Percentiles rank a stretch among this genome's conserved stretches.
Evolutionary conservation across 2,888 invertebrate genomes (phyloP).

Genomic region (Phanerotoma sp.): DNA sequence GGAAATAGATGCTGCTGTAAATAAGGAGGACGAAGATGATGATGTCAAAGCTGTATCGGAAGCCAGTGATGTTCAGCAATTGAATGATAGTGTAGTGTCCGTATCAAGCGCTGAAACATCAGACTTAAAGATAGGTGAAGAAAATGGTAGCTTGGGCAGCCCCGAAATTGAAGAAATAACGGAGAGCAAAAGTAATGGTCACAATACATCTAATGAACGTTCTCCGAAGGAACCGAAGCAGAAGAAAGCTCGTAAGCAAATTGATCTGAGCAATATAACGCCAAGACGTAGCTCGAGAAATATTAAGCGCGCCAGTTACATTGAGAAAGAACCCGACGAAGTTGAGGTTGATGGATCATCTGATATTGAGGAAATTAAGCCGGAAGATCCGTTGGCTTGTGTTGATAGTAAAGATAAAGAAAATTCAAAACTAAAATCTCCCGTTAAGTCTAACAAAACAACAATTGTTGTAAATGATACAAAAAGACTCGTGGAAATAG

Average conservation of each 20-base stretch:
- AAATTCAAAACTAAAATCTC: constrained; percentile 49
- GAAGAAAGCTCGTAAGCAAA: constrained; percentile 47
- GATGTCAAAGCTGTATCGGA: constrained; percentile 39
- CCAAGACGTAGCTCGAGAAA: constrained; percentile 63
- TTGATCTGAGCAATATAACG: constrained; percentile 55
- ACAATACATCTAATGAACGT: constrained; percentile 39
- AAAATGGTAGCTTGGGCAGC: constrained; percentile 53
- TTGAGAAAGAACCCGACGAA: constrained; percentile 59
- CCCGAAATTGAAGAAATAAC: constrained; percentile 56
- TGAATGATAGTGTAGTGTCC: constrained; percentile 42
- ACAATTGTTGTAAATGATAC: constrained; percentile 73
- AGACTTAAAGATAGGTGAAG: constrained; percentile 50
- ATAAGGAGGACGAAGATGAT: constrained; percentile 54
- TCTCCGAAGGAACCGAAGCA: constrained; percentile 38
- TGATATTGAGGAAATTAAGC: constrained; percentile 67
- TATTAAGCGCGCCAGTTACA: constrained; percentile 63
- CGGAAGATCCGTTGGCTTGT: constrained; percentile 62
- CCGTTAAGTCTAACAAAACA: constrained; percentile 52
- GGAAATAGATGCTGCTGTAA: constrained; percentile 22
- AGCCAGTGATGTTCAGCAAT: constrained; percentile 34
- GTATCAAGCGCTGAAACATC: constrained; percentile 40
- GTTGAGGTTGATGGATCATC: constrained; percentile 63
- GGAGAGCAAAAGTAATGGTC: constrained; percentile 46
- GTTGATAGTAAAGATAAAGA: constrained; percentile 56
- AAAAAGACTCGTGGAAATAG: constrained; percentile 70